Conservation (phyloP, 2,888 invertebrate genomes). For the Meiosimyza decipiens region DNA sequence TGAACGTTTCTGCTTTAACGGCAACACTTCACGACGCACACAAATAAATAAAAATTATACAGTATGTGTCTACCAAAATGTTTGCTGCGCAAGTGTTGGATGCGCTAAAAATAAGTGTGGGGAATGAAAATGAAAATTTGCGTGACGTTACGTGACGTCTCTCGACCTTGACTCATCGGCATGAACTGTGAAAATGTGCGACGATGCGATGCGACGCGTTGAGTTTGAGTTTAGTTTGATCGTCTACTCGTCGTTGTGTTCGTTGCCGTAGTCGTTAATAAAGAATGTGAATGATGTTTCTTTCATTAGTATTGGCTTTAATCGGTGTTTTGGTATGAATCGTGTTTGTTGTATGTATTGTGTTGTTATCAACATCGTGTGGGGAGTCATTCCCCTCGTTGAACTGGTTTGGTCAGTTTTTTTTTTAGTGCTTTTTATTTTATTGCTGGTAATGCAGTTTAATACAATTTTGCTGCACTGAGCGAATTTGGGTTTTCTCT, state of each 20-base stretch:
- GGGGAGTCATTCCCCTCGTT: constrained; percentile 48
- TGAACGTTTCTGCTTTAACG: too few relatives aligned
- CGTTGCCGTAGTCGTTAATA: not conserved
- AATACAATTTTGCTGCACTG: constrained; percentile 2
- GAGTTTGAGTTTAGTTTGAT: constrained; percentile 1
- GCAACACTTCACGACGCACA: too few relatives aligned
- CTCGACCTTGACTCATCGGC: constrained; percentile 67
- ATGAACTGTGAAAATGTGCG: constrained; percentile 62
- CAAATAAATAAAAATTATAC: constrained; percentile 1
- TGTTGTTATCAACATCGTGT: constrained; percentile 30
- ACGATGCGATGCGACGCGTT: constrained; percentile 41
- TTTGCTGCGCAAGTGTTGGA: constrained; percentile 31
- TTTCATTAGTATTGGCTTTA: constrained; percentile 21
- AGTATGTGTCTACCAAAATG: constrained; percentile 26
- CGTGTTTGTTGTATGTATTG: not conserved
- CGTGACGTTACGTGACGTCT: constrained; percentile 62
- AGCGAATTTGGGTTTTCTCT: not conserved
- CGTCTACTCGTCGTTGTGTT: not conserved
- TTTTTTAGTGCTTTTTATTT: not conserved
- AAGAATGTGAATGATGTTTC: constrained; percentile 32
- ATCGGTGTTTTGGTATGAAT: constrained; percentile 24
- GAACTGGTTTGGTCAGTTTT: constrained; percentile 43
- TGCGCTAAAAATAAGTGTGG: constrained; percentile 42
- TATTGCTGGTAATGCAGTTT: constrained; percentile 21
- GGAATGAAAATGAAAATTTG: constrained; percentile 64